Conservation (phyloP, 2,113 vertebrate species). For the Nannobrachium achirus region DNA sequence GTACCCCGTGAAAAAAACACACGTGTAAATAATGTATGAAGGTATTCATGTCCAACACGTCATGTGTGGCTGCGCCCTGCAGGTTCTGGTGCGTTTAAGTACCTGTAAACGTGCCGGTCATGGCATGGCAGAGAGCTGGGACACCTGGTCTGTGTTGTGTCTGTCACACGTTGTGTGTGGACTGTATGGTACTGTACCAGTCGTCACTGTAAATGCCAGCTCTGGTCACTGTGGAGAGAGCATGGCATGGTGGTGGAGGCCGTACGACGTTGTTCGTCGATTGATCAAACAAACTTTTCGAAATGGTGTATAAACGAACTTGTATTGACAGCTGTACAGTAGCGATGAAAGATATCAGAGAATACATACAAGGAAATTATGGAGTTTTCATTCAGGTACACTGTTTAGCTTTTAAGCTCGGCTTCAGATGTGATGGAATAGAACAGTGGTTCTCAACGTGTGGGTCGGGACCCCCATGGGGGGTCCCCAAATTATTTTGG, state of each 20-base stretch:
- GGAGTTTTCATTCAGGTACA: too few species aligned
- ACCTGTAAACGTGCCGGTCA: not conserved
- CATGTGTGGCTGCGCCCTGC: conserved; percentile 16
- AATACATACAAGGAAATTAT: not conserved
- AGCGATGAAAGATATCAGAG: too few species aligned
- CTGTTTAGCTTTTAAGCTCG: not conserved
- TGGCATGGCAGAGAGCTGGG: not conserved
- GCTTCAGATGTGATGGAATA: not conserved
- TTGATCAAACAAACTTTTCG: not conserved
- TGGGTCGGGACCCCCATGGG: too few species aligned
- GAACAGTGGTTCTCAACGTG: too few species aligned
- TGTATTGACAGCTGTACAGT: not conserved
- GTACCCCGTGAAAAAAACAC: conserved; percentile 48
- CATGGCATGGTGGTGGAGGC: not conserved
- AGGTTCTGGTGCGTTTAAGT: not conserved
- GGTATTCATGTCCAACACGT: conserved; percentile 55
- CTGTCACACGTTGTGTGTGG: conserved; percentile 3
- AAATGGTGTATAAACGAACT: not conserved
- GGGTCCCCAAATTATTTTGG: too few species aligned
- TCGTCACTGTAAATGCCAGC: conserved; percentile 43
- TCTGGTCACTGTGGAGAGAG: conserved; percentile 9
- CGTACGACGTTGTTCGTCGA: not conserved
- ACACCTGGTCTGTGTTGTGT: not conserved
- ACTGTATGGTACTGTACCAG: conserved; percentile 3
- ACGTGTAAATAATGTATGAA: conserved; percentile 55